Percentiles rank a stretch among this genome's conserved stretches.
phyloP scores from a whole-genome alignment of 2,888 invertebrate species.

The Trachelus iudaicus region DNA sequence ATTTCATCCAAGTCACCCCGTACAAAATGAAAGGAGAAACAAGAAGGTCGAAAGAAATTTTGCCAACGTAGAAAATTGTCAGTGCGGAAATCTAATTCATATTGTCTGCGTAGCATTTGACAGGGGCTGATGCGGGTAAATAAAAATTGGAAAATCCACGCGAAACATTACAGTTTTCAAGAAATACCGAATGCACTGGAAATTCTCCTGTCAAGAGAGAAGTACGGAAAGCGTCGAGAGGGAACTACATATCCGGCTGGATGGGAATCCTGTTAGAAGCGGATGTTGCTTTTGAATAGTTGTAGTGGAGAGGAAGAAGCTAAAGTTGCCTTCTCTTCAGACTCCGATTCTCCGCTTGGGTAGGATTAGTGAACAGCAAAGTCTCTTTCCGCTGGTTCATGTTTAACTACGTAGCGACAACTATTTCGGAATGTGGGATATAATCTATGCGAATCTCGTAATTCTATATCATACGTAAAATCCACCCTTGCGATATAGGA shows the following conservation, averaged over 20 bases:
- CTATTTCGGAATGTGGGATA: background rate
- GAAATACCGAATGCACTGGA: background rate
- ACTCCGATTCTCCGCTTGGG: background rate
- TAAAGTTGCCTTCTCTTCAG: background rate
- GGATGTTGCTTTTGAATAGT: slow-evolving; percentile 5
- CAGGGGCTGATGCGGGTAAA: background rate
- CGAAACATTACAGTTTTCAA: background rate
- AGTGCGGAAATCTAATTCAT: background rate
- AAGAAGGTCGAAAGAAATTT: background rate
- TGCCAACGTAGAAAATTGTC: background rate
- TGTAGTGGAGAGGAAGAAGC: background rate
- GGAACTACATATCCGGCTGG: background rate
- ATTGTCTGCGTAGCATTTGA: background rate
- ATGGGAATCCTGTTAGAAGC: background rate
- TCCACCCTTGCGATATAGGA: background rate
- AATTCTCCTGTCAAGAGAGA: background rate
- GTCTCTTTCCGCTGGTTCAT: background rate
- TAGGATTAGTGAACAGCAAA: background rate
- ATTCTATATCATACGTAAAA: background rate
- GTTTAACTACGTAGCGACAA: background rate
- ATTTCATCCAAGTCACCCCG: background rate
- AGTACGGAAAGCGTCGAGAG: background rate
- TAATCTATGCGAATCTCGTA: background rate
- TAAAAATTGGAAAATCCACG: background rate
- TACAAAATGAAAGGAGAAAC: background rate